Conservation (phyloP, 2,797 vertebrate genomes). For the Pseudochromis fuscus region DNA sequence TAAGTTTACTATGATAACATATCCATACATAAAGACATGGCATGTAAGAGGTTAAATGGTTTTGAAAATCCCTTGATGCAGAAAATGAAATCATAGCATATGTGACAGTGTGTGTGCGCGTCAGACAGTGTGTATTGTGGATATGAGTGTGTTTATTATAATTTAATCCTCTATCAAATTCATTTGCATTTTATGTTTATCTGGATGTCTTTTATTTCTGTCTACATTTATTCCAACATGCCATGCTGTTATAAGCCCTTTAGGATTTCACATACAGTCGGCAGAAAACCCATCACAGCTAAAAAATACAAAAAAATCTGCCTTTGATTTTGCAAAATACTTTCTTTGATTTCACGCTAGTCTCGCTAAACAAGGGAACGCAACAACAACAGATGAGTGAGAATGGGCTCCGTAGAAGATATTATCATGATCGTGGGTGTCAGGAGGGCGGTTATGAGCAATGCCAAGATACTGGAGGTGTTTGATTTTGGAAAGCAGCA, state of each 20-base stretch:
- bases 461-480: not conserved
- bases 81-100: slow-evolving; percentile 45
- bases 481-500: slow-evolving; percentile 13
- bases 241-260: slow-evolving; percentile 15
- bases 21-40: slow-evolving; percentile 28
- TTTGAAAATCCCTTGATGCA: slow-evolving; percentile 39
- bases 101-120: slow-evolving; percentile 8
- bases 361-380: slow-evolving; percentile 8
- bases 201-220: slow-evolving; percentile 27
- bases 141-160: slow-evolving; percentile 26
- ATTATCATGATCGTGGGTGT: not conserved
- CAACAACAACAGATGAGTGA: slow-evolving; percentile 16
- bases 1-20: slow-evolving; percentile 6
- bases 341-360: not conserved
- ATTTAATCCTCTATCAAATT: slow-evolving; percentile 34
- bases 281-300: not conserved
- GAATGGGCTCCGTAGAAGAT: slow-evolving; percentile 16
- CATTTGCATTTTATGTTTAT: slow-evolving; percentile 44
- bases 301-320: not conserved
- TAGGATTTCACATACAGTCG: not conserved
- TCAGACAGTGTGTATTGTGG: not conserved
- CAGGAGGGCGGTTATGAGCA: slow-evolving; percentile 8
- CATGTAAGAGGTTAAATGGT: slow-evolving; percentile 21
- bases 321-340: not conserved
- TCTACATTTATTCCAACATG: slow-evolving; percentile 21